phyloP scores from a whole-genome alignment of 2,113 vertebrate species.

The Cyanoderma ruficeps region DNA sequence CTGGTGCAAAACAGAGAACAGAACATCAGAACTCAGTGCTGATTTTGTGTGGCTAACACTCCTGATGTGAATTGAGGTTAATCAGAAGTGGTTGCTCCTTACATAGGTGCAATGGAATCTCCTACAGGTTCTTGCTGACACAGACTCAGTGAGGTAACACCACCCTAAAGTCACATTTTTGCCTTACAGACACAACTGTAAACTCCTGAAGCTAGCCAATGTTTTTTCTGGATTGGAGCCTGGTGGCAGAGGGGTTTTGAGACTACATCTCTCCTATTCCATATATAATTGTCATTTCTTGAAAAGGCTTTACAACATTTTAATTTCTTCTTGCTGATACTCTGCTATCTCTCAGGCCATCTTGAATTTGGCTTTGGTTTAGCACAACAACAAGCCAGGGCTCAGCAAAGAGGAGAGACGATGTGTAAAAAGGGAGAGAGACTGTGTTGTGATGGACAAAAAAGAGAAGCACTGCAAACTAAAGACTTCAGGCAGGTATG shows the following conservation, averaged over 20 bases:
- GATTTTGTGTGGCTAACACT: not conserved
- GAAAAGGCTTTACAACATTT: not conserved
- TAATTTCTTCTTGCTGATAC: not conserved
- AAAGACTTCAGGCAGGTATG: constrained; percentile 15
- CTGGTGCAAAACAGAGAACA: not conserved
- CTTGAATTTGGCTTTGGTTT: not conserved
- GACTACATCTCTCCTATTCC: not conserved
- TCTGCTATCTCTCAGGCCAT: not conserved
- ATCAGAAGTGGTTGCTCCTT: not conserved
- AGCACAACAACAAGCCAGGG: not conserved
- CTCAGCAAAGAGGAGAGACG: accelerated
- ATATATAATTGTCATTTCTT: not conserved
- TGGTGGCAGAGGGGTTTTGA: not conserved
- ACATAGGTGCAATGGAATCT: not conserved
- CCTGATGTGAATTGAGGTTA: not conserved
- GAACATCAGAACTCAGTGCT: not conserved
- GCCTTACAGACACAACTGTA: not conserved
- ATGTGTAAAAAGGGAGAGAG: not conserved
- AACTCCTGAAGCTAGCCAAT: not conserved
- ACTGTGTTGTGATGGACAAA: not conserved
- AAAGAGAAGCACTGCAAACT: not conserved
- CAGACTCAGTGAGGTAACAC: not conserved
- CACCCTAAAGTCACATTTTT: not conserved
- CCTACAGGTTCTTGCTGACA: not conserved
- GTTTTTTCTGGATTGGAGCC: not conserved